These are phyloP conservation scores for Felis catus DNA, from an alignment of 2,113 vertebrate species.

Conservation along the genomic window F.catus_Fca126_mat1.0 CM031425.1:46468001-46468500, in stretches of 20 bases:
- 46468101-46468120: not conserved
- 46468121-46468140: not conserved
- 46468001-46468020: slow-evolving; percentile 57
- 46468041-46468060: slow-evolving; percentile 18
- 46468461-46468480: slow-evolving; percentile 76
- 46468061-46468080: slow-evolving; percentile 43
- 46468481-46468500: slow-evolving; percentile 79
- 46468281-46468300: slow-evolving; percentile 6
- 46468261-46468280: not conserved
- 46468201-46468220: not conserved
- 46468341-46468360: not conserved
- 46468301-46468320: slow-evolving; percentile 17
- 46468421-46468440: slow-evolving; percentile 76
- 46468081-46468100: not conserved
- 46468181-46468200: not conserved
- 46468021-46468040: slow-evolving; percentile 31
- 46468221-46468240: not conserved
- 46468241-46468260: not conserved
- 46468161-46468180: not conserved
- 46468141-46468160: not conserved
- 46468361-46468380: slow-evolving; percentile 25
- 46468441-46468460: slow-evolving; percentile 80
- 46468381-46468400: slow-evolving; percentile 23
- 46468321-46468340: slow-evolving; percentile 36
- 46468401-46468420: slow-evolving; percentile 56